phyloP scores from a whole-genome alignment of 2,113 vertebrate genomes.

The Takifugu bimaculatus region DNA sequence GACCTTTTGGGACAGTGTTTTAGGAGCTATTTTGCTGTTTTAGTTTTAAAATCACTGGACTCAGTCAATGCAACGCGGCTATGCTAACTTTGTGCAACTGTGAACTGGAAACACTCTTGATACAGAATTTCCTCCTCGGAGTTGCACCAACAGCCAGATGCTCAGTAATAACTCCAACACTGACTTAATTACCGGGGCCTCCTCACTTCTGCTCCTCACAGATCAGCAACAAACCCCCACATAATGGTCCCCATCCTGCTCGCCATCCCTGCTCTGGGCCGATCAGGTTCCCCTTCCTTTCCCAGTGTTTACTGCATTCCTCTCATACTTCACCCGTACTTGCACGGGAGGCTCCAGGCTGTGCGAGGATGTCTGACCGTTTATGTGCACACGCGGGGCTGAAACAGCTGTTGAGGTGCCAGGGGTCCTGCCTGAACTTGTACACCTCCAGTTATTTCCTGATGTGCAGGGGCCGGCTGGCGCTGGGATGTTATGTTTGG shows the following conservation, averaged over 20 bases:
- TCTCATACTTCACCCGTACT: slow-evolving; percentile 35
- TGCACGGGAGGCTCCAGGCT: slow-evolving; percentile 29
- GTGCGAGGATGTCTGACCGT: slow-evolving; percentile 1
- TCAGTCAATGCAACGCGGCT: too few relatives aligned
- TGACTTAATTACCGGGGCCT: slow-evolving; percentile 45
- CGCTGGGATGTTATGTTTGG: background rate
- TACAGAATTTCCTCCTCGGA: slow-evolving; percentile 10
- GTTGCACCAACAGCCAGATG: slow-evolving; percentile 24
- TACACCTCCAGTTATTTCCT: slow-evolving; percentile 37
- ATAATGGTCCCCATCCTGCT: slow-evolving; percentile 62
- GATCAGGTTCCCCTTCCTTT: slow-evolving; percentile 46
- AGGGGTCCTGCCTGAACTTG: slow-evolving; percentile 36
- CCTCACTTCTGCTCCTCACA: slow-evolving; percentile 40
- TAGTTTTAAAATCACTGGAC: too few relatives aligned
- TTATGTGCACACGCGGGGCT: slow-evolving; percentile 16
- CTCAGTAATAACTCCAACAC: slow-evolving; percentile 36
- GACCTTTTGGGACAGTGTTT: too few relatives aligned
- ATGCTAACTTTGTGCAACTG: background rate
- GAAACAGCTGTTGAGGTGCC: slow-evolving; percentile 46
- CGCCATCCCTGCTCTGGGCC: slow-evolving; percentile 15
- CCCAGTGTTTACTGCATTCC: slow-evolving; percentile 59
- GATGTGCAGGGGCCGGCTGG: background rate
- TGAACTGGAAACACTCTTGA: background rate
- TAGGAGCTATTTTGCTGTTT: too few relatives aligned
- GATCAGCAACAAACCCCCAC: slow-evolving; percentile 53